Evolutionary conservation across 2,888 invertebrate genomes (phyloP).

Genomic region (Aporophyla nigra): DNA sequence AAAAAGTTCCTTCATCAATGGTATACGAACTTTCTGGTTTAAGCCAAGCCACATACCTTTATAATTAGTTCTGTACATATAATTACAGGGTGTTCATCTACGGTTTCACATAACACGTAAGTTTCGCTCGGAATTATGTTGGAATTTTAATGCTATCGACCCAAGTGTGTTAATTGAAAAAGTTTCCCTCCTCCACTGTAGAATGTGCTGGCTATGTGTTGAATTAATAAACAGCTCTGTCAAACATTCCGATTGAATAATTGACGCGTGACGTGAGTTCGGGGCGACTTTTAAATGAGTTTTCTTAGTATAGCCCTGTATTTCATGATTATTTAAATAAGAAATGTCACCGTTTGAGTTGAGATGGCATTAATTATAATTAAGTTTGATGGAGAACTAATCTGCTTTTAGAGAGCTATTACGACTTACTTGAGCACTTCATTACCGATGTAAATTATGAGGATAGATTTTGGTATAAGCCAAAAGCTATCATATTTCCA

Average conservation of each 20-base stretch:
- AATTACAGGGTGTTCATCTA: constrained; percentile 69
- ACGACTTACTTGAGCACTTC: constrained; percentile 5
- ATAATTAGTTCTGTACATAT: constrained; percentile 59
- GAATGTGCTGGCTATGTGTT: constrained; percentile 82
- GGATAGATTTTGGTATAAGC: background rate
- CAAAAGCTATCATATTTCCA: too few relatives aligned
- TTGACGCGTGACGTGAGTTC: constrained; percentile 75
- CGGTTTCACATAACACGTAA: constrained; percentile 71
- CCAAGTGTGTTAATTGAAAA: constrained; percentile 87
- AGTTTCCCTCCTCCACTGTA: constrained; percentile 78
- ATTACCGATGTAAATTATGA: background rate
- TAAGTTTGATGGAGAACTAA: constrained; percentile 41
- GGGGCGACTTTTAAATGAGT: constrained; percentile 76
- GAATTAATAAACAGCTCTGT: constrained; percentile 84
- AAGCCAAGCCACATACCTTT: constrained; percentile 24
- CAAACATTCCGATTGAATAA: constrained; percentile 83
- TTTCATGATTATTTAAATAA: constrained; percentile 65
- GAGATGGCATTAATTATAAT: constrained; percentile 44
- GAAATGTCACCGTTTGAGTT: constrained; percentile 51
- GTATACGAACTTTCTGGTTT: constrained; percentile 20
- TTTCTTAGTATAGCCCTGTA: constrained; percentile 66
- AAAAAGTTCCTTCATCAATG: background rate
- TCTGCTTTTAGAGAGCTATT: constrained; percentile 16
- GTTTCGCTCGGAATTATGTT: constrained; percentile 77
- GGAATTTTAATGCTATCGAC: constrained; percentile 86